phyloP scores from a whole-genome alignment of 2,888 invertebrate genomes.

The Andrena fulva region DNA sequence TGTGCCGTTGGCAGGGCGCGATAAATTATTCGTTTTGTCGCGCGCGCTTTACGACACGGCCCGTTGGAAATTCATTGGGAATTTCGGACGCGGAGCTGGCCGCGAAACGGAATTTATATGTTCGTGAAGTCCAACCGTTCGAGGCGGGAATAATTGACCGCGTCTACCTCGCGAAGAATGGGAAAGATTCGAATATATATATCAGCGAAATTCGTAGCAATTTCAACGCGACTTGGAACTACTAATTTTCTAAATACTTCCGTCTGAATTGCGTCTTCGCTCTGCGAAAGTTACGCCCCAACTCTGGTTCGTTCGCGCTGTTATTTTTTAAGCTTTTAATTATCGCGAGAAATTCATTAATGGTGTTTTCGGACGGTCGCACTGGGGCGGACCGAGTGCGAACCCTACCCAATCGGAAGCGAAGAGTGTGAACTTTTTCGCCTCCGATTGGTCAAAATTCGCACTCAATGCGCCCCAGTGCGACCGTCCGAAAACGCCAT shows the following conservation, averaged over 20 bases:
- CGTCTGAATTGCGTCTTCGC: not conserved
- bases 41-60: slow-evolving; percentile 33
- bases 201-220: not conserved
- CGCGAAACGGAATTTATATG: slow-evolving; percentile 27
- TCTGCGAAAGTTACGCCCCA: not conserved
- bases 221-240: not conserved
- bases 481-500: no score
- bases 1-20: slow-evolving; percentile 65
- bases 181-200: not conserved
- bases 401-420: no score
- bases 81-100: slow-evolving; percentile 2
- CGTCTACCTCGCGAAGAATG: not conserved
- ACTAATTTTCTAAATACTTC: slow-evolving; percentile 8
- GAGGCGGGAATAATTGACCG: not conserved
- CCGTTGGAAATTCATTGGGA: slow-evolving; percentile 40
- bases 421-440: no score
- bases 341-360: slow-evolving; percentile 28
- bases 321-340: slow-evolving; percentile 20
- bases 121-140: not conserved
- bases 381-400: no score
- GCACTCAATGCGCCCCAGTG: no score
- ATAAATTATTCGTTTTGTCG: slow-evolving; percentile 68
- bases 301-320: not conserved
- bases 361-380: no score
- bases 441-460: no score